Conservation (phyloP, 1,140 invertebrate species). For the Neodiprion virginianus region DNA sequence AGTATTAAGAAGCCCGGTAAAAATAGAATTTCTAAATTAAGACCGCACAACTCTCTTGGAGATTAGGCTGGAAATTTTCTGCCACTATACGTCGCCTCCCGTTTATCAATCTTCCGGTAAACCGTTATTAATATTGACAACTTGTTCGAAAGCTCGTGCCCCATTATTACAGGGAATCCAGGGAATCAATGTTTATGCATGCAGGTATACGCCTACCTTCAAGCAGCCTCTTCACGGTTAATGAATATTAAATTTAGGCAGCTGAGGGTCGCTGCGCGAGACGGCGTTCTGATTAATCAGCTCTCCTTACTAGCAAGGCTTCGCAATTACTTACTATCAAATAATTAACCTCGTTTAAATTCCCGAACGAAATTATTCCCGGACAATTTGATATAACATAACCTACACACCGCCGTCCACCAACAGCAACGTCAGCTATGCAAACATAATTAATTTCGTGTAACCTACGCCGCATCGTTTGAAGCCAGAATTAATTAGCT, state of each 20-base stretch:
- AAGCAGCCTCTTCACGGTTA: slow-evolving; percentile 1
- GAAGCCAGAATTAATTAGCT: no score
- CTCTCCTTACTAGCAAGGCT: slow-evolving; percentile 7
- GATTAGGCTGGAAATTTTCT: no score
- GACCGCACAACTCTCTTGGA: no score
- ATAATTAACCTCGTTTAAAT: slow-evolving; percentile 7
- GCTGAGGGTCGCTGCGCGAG: neutral
- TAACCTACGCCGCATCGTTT: no score
- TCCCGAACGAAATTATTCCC: neutral
- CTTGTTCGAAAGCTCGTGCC: neutral
- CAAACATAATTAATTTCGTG: no score
- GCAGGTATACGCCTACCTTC: neutral
- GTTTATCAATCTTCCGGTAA: neutral
- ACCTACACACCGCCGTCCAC: no score
- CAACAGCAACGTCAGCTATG: no score
- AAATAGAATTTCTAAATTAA: no score
- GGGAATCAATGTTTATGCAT: neutral
- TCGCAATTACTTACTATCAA: slow-evolving; percentile 9
- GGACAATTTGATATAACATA: no score
- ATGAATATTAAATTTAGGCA: slow-evolving; percentile 15
- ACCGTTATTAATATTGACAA: slow-evolving; percentile 9
- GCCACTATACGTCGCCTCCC: neutral
- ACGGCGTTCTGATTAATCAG: slow-evolving; percentile 9
- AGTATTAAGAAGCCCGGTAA: no score
- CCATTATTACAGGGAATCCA: neutral